phyloP scores from a whole-genome alignment of 2,888 invertebrate species.

The Litoditis marina region DNA sequence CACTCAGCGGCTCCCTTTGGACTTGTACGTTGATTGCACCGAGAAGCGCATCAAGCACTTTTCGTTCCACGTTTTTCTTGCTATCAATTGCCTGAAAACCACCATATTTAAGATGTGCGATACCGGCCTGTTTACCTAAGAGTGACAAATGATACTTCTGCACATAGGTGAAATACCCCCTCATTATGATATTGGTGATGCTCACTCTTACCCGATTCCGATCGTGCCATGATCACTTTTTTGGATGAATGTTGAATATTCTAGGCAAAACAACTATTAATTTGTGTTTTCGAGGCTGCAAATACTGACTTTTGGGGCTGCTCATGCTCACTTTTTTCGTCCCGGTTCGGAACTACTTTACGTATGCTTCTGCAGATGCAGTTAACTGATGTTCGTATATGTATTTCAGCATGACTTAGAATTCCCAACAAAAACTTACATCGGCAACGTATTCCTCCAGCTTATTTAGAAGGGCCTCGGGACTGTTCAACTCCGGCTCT shows the following conservation, averaged over 20 bases:
- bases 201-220: not conserved
- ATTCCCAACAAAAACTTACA: slow-evolving; percentile 18
- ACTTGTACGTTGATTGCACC: slow-evolving; percentile 58
- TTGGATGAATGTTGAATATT: too few species aligned
- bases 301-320: too few species aligned
- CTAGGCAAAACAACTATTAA: too few species aligned
- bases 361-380: too few species aligned
- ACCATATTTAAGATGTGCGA: too few species aligned
- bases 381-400: too few species aligned
- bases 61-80: slow-evolving; percentile 42
- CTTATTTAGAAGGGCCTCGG: slow-evolving; percentile 45
- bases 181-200: not conserved
- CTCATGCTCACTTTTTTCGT: too few species aligned
- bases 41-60: slow-evolving; percentile 54
- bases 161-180: not conserved
- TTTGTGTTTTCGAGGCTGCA: too few species aligned
- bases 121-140: not conserved
- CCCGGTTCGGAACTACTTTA: too few species aligned
- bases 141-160: not conserved
- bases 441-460: slow-evolving; percentile 47
- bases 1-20: slow-evolving; percentile 55
- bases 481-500: slow-evolving; percentile 40
- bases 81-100: slow-evolving; percentile 30
- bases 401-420: too few species aligned
- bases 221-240: too few species aligned